These are phyloP conservation scores for Spodoptera picta DNA, from an alignment of 2,888 invertebrate genomes.

Conservation along the genomic window DNA sequence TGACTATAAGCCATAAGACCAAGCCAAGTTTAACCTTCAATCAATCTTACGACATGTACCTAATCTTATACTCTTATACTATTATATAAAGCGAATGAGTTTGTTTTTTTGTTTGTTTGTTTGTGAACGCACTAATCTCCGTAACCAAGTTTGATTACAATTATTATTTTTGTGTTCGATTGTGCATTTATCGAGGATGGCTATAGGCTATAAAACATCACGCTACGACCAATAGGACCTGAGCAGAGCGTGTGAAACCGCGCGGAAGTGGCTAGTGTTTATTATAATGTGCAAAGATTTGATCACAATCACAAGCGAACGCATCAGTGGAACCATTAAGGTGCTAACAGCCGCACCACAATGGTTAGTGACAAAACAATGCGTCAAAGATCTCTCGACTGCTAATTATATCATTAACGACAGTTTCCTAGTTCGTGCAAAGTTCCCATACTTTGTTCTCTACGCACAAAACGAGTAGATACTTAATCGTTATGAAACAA, in stretches of 20 bases:
- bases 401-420: slow-evolving; percentile 65
- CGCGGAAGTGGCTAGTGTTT: background rate
- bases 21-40: slow-evolving; percentile 22
- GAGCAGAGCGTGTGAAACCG: no score
- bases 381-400: slow-evolving; percentile 51
- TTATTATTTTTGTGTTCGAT: no score
- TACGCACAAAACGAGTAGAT: slow-evolving; percentile 28
- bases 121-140: no score
- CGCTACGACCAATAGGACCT: no score
- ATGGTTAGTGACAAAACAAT: slow-evolving; percentile 40
- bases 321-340: slow-evolving; percentile 28
- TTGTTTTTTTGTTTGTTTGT: no score
- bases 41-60: slow-evolving; percentile 1
- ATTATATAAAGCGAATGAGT: no score
- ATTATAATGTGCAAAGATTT: slow-evolving; percentile 25
- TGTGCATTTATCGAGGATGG: no score
- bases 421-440: slow-evolving; percentile 66
- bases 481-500: slow-evolving; percentile 43
- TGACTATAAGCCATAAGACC: background rate
- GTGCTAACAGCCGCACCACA: slow-evolving; percentile 33
- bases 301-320: slow-evolving; percentile 21
- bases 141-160: no score
- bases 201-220: no score
- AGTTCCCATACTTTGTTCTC: slow-evolving; percentile 52
- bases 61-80: no score